Evolutionary conservation across 2,113 vertebrate genomes (phyloP).

Genomic region (Chrysochloris asiatica): DNA sequence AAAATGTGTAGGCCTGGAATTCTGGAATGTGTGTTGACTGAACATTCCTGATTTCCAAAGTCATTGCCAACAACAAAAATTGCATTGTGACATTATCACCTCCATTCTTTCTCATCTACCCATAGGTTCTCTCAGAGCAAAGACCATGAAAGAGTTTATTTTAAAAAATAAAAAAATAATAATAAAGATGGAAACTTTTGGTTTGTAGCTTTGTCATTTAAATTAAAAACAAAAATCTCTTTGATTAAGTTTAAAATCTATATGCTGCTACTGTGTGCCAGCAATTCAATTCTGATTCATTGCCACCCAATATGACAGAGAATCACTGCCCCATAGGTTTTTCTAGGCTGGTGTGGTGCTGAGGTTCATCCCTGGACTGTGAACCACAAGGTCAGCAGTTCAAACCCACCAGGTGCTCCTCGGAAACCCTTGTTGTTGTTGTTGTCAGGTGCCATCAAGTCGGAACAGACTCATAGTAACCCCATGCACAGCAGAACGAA

Average conservation of each 20-base stretch:
- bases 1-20: slow-evolving; percentile 70
- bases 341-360: too few species aligned
- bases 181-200: neutral
- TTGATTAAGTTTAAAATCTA: neutral
- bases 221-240: neutral
- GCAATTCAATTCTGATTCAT: neutral
- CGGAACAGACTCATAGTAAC: too few species aligned
- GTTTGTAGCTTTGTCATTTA: neutral
- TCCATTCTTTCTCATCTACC: neutral
- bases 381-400: too few species aligned
- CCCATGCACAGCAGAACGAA: too few species aligned
- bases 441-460: too few species aligned
- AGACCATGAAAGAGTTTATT: slow-evolving; percentile 5
- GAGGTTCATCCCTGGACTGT: too few species aligned
- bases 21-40: slow-evolving; percentile 60
- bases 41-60: slow-evolving; percentile 62
- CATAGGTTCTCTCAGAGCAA: slow-evolving; percentile 3
- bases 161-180: neutral
- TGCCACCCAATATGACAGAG: neutral
- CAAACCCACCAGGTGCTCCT: too few species aligned
- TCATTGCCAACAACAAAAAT: slow-evolving; percentile 59
- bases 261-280: neutral
- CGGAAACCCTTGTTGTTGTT: too few species aligned
- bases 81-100: neutral
- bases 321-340: neutral